A percentile compares a stretch with the other conserved stretches of the same genome.
phyloP scores from a whole-genome alignment of 2,888 invertebrate genomes.

The Hedya salicella region DNA sequence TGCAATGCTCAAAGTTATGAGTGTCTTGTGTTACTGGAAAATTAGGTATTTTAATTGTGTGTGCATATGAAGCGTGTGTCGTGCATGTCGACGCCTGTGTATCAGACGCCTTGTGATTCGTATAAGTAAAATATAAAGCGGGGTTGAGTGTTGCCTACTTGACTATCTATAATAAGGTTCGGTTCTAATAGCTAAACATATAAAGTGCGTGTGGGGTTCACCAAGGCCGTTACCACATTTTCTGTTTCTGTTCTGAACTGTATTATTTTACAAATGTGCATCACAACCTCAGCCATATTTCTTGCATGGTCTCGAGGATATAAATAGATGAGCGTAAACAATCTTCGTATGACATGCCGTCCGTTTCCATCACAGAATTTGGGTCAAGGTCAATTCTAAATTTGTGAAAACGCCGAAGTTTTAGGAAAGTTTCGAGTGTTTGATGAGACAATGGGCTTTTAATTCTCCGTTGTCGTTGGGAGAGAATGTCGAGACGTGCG shows the following conservation, averaged over 20 bases:
- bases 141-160: constrained; percentile 26
- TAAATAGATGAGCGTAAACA: constrained; percentile 58
- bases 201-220: constrained; percentile 32
- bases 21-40: constrained; percentile 65
- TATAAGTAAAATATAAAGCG: constrained; percentile 39
- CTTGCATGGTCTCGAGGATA: constrained; percentile 48
- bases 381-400: constrained; percentile 78
- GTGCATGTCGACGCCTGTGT: constrained; percentile 37
- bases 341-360: constrained; percentile 49
- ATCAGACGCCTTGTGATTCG: constrained; percentile 24
- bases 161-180: constrained; percentile 23
- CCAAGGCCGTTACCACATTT: constrained; percentile 50
- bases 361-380: constrained; percentile 63
- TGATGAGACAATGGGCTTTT: constrained; percentile 51
- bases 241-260: constrained; percentile 42
- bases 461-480: constrained; percentile 60
- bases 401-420: constrained; percentile 48
- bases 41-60: constrained; percentile 59
- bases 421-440: constrained; percentile 45
- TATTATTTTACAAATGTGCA: constrained; percentile 41
- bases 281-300: constrained; percentile 39
- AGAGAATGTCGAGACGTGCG: constrained; percentile 68
- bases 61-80: constrained; percentile 56
- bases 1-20: constrained; percentile 63
- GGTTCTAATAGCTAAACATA: constrained; percentile 41